A percentile compares a stretch with the other conserved stretches of the same genome.
Conservation (phyloP, 2,797 vertebrate species). For the Falco concolor region DNA sequence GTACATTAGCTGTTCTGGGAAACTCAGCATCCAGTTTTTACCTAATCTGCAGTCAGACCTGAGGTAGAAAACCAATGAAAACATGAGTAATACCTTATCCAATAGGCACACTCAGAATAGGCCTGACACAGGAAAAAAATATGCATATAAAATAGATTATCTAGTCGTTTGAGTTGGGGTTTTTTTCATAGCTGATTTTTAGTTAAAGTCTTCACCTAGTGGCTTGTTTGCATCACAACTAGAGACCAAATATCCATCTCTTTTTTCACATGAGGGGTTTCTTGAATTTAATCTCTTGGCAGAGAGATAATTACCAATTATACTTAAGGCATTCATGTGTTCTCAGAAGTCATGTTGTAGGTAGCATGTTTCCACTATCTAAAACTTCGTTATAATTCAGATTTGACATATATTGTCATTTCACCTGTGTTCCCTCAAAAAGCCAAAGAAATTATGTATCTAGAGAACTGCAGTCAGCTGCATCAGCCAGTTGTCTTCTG, state of each 20-base stretch:
- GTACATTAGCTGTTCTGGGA: neutral
- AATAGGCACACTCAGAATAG: neutral
- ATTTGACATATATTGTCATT: neutral
- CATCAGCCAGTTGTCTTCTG: neutral
- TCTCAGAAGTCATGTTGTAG: neutral
- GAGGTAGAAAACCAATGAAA: neutral
- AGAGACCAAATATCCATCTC: neutral
- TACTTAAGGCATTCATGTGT: neutral
- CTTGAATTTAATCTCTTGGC: neutral
- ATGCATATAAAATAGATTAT: neutral
- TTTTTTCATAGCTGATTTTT: neutral
- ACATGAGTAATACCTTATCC: neutral
- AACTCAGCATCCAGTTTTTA: neutral
- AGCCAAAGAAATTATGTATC: neutral
- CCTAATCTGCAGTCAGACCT: neutral
- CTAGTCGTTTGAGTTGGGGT: accelerated
- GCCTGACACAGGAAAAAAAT: neutral
- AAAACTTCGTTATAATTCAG: neutral
- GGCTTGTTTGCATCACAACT: neutral
- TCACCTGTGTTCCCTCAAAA: neutral
- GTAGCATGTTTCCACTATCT: neutral
- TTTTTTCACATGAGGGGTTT: neutral
- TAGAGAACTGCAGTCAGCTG: neutral
- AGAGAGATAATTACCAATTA: neutral
- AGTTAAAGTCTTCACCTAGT: neutral